Evolutionary conservation across 2,113 vertebrate genomes (phyloP).

Genomic region (Heteronetta atricapilla): DNA sequence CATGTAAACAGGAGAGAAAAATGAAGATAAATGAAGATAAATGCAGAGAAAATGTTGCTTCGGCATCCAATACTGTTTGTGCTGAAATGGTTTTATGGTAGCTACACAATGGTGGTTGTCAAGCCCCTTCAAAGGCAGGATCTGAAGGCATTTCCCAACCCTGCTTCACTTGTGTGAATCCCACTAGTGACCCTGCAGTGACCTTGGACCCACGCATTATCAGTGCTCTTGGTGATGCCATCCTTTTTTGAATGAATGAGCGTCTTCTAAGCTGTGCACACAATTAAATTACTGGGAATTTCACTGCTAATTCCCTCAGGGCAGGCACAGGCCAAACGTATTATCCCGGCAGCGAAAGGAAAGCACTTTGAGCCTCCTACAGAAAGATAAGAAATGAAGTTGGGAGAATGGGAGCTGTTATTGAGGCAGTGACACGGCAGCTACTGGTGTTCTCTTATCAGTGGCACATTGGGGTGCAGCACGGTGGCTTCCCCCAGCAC

Average conservation of each 20-base stretch:
- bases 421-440: neutral
- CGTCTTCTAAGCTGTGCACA: neutral
- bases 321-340: neutral
- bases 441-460: accelerated
- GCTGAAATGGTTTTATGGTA: neutral
- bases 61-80: neutral
- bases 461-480: neutral
- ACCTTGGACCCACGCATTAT: neutral
- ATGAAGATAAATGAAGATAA: neutral
- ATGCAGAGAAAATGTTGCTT: neutral
- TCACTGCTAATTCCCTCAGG: neutral
- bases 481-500: neutral
- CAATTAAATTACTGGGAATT: neutral
- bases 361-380: neutral
- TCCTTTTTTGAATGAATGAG: neutral
- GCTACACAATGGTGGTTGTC: accelerated
- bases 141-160: neutral
- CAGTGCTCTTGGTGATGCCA: neutral
- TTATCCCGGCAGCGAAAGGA: neutral
- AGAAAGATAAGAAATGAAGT: neutral
- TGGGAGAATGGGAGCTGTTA: accelerated
- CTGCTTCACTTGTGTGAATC: accelerated
- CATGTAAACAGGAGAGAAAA: neutral
- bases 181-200: neutral
- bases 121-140: neutral